phyloP scores from a whole-genome alignment of 2,797 vertebrate species.

The Poeciliopsis paucimaculata region DNA sequence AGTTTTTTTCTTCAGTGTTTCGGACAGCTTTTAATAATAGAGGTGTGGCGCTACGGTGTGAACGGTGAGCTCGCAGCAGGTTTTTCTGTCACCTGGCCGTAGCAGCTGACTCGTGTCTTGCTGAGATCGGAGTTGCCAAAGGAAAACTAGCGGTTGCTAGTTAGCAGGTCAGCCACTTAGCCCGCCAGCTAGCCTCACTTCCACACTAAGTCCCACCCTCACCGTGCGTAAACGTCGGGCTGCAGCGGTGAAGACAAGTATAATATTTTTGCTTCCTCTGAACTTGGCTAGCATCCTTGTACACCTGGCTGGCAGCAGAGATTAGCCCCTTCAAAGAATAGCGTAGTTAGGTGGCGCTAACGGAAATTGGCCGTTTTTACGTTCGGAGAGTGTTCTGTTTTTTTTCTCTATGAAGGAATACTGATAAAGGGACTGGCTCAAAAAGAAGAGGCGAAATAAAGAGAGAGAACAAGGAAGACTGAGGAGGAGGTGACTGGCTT shows the following conservation, averaged over 20 bases:
- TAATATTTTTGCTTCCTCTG: slow-evolving; percentile 27
- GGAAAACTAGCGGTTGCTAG: slow-evolving; percentile 47
- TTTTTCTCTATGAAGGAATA: slow-evolving; percentile 46
- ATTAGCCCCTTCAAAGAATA: slow-evolving; percentile 25
- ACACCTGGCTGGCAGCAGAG: slow-evolving; percentile 46
- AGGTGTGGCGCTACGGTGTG: slow-evolving; percentile 17
- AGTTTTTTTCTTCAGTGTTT: slow-evolving; percentile 8
- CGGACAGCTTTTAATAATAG: neutral
- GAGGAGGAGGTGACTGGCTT: slow-evolving; percentile 75
- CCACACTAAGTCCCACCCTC: slow-evolving; percentile 74
- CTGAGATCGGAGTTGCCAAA: slow-evolving; percentile 32
- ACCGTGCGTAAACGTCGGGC: slow-evolving; percentile 67
- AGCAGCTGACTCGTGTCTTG: slow-evolving; percentile 34
- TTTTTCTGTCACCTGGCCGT: slow-evolving; percentile 33
- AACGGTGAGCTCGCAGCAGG: slow-evolving; percentile 18
- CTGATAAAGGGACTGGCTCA: slow-evolving; percentile 66
- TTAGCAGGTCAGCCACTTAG: slow-evolving; percentile 59
- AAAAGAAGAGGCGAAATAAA: slow-evolving; percentile 71
- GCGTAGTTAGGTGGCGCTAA: slow-evolving; percentile 38
- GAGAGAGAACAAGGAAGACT: slow-evolving; percentile 67
- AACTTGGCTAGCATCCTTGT: slow-evolving; percentile 62
- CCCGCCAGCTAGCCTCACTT: slow-evolving; percentile 47
- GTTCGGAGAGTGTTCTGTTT: slow-evolving; percentile 34
- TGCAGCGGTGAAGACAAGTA: slow-evolving; percentile 58
- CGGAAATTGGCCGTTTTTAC: slow-evolving; percentile 37